Percentiles rank a stretch among this genome's conserved stretches.
These are phyloP conservation scores for Sesamia nonagrioides DNA, from an alignment of 1,140 invertebrate species.

Conservation along the genomic window DNA sequence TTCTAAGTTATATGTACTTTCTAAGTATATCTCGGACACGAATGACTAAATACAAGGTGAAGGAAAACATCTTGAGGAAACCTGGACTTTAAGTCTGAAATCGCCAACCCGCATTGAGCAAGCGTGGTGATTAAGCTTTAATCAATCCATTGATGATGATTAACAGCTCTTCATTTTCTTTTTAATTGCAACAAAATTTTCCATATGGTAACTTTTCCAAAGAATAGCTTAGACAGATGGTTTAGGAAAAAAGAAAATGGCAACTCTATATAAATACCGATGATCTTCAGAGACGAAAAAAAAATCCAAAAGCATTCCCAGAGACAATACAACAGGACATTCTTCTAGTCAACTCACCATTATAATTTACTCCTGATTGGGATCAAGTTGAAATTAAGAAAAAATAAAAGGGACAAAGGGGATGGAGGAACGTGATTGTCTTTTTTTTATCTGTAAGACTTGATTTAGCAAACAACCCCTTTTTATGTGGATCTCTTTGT, in stretches of 20 bases:
- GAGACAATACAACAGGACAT: constrained; percentile 81
- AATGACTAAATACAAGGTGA: too few relatives aligned
- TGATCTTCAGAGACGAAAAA: constrained; percentile 66
- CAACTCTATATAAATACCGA: constrained; percentile 74
- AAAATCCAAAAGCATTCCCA: constrained; percentile 58
- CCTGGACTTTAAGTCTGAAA: too few relatives aligned
- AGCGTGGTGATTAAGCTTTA: too few relatives aligned
- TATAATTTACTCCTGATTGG: constrained; percentile 86
- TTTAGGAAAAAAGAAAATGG: neutral
- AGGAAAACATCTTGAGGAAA: too few relatives aligned
- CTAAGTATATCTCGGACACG: too few relatives aligned
- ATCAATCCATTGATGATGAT: too few relatives aligned
- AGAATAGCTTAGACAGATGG: neutral
- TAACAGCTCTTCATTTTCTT: too few relatives aligned
- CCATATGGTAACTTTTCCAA: too few relatives aligned
- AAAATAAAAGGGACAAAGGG: constrained; percentile 80
- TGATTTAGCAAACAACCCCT: constrained; percentile 79
- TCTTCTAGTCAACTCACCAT: constrained; percentile 82
- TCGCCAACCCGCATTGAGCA: too few relatives aligned
- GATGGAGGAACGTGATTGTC: constrained; percentile 62
- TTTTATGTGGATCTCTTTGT: constrained; percentile 69
- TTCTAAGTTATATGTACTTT: too few relatives aligned
- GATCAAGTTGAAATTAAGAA: constrained; percentile 85
- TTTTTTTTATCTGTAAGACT: constrained; percentile 77
- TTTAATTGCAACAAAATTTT: too few relatives aligned